Evolutionary conservation across 1,140 invertebrate genomes (phyloP), one percentile per base, ranked within the genome.

Genomic region (Ostrea denselamellosa): DNA sequence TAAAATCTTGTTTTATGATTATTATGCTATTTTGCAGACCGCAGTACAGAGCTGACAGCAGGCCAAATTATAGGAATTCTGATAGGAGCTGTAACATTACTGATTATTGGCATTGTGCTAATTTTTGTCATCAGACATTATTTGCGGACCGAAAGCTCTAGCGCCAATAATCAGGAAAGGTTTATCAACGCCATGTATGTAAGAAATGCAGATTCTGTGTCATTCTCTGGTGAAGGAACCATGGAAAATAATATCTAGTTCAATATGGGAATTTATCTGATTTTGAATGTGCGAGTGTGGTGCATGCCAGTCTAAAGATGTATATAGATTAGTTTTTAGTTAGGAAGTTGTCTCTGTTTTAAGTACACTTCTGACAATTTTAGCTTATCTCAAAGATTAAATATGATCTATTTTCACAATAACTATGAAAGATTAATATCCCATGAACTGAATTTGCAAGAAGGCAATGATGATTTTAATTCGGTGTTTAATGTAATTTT

Each of bases 61-160:
- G 68, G 68, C 34, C 68, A 77, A 77, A 77, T 77, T 28, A 28
- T 77, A 34, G 68, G 68, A 10, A 77, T 77, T 28, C 25, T 77
- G 68, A 77, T 77, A 14, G 68, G 68, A 14, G 28, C 68, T 8
- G 22, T 28, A 12, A 71, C 68, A 28, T 77, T 77, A 77, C 28
- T 77, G 25, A 77, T 77, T 10, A 77, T 77, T 34, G 28, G 25
- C 5, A 77, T 77, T 34, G 68, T 77, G 68, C 3, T 77, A 28
- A 28, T 77, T 12, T 34, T 77, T 8, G 25, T 34, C 0, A 77
- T 9, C 28, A 77, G 28, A 77, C 68, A 77, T 28, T 34, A 77
- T 25, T 25, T 77, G 12, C 68, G 14, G 68, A 77, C 22, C 34
- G 22, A 25, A 34, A 17, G 25, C 25, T 77, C 34, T 28, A 10